These are phyloP conservation scores for Barnardius zonarius DNA, from an alignment of 2,113 vertebrate genomes.

Conservation along the genomic window DNA sequence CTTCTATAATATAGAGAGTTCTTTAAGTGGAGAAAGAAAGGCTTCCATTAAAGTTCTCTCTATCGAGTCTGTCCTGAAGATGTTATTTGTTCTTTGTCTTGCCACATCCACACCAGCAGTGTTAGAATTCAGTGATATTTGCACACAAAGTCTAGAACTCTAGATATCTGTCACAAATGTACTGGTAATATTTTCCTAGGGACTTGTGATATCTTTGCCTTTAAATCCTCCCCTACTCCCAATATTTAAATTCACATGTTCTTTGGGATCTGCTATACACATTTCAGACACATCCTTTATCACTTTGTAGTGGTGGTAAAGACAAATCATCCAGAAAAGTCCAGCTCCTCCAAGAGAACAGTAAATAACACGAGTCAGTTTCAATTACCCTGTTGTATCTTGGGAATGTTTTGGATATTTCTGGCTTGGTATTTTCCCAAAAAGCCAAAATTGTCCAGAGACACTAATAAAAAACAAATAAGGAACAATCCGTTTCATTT, in stretches of 20 bases:
- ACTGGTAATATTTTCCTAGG: not conserved
- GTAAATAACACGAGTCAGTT: not conserved
- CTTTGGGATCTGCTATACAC: not conserved
- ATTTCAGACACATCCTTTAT: not conserved
- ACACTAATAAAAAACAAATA: not conserved
- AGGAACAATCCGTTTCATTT: not conserved
- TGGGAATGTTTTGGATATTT: not conserved
- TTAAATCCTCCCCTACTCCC: not conserved
- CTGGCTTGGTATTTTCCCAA: slow-evolving; percentile 25
- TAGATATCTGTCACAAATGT: not conserved
- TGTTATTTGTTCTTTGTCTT: not conserved
- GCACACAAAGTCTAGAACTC: not conserved
- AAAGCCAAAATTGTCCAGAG: not conserved
- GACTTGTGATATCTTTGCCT: not conserved
- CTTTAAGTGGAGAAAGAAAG: not conserved
- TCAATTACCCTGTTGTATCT: not conserved
- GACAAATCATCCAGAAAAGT: not conserved
- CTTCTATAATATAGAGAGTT: not conserved
- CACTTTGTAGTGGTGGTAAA: not conserved
- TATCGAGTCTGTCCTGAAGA: not conserved
- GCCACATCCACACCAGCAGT: not conserved
- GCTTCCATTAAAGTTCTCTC: not conserved
- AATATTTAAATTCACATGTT: not conserved
- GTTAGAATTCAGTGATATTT: not conserved
- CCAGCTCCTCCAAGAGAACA: not conserved